These are phyloP conservation scores for Andrena marginata DNA, from an alignment of 2,888 invertebrate species.

Conservation along the genomic window DNA sequence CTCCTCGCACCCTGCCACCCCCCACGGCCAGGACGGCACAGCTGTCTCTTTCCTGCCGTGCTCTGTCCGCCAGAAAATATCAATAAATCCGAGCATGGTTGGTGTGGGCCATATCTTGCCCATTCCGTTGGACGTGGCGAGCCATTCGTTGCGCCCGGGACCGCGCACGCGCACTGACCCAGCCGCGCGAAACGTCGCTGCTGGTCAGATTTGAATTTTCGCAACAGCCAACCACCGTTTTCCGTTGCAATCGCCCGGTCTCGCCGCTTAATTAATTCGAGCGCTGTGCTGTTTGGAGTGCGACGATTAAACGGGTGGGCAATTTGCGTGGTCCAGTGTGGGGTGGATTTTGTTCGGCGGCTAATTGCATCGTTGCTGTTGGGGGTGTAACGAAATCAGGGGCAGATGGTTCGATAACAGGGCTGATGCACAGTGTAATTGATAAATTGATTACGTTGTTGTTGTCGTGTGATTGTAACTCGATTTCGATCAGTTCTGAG, in stretches of 20 bases:
- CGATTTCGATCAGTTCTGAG: neutral
- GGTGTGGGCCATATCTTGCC: conserved; percentile 37
- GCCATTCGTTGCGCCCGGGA: conserved; percentile 40
- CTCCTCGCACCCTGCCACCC: conserved; percentile 2
- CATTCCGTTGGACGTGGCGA: conserved; percentile 49
- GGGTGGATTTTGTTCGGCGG: neutral
- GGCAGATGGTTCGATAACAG: neutral
- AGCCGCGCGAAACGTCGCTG: neutral
- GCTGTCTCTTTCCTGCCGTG: conserved; percentile 39
- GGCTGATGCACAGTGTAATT: conserved; percentile 21
- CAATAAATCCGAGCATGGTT: conserved; percentile 83
- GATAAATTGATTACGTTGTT: conserved; percentile 28
- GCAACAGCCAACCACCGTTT: neutral
- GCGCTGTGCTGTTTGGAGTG: neutral
- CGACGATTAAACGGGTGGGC: neutral
- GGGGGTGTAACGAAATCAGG: neutral
- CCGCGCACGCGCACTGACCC: conserved; percentile 26
- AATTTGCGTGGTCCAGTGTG: neutral
- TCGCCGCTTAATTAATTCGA: conserved; percentile 15
- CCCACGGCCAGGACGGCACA: too few species aligned
- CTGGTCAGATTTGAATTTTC: conserved; percentile 39
- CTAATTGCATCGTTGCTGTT: neutral
- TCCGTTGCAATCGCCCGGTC: neutral
- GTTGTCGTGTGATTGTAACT: conserved; percentile 13
- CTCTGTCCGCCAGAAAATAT: conserved; percentile 70